These are phyloP conservation scores for Pseudeuparius sepicola DNA, from an alignment of 2,888 invertebrate species.

Conservation along the genomic window DNA sequence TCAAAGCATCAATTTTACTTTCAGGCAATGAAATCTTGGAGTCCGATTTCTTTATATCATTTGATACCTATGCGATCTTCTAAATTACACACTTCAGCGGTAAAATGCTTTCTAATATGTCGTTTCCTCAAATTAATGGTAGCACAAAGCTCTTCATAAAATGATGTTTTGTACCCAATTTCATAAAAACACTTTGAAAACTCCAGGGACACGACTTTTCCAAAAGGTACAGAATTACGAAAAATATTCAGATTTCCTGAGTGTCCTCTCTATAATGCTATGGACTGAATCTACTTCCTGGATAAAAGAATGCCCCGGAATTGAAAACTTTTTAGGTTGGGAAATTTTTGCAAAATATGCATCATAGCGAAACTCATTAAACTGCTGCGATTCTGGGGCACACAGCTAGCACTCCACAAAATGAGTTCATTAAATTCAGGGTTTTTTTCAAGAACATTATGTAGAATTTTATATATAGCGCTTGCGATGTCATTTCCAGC, in stretches of 20 bases:
- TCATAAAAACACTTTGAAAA: constrained; percentile 8
- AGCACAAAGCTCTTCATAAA: no score
- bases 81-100: no score
- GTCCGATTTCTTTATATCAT: no score
- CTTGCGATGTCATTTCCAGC: constrained; percentile 20
- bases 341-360: constrained; percentile 2
- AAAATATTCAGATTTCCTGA: no score
- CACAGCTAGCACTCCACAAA: constrained; percentile 7
- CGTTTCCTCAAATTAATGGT: no score
- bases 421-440: constrained; percentile 15
- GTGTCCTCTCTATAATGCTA: constrained; percentile 6
- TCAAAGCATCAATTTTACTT: constrained; percentile 7
- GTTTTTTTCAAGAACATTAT: constrained; percentile 14
- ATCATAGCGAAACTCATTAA: constrained; percentile 4
- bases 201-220: constrained; percentile 6
- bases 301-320: constrained; percentile 5
- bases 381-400: constrained; percentile 4
- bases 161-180: constrained; percentile 7
- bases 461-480: constrained; percentile 15
- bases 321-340: constrained; percentile 6
- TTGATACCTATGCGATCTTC: no score
- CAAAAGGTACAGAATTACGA: constrained; percentile 6
- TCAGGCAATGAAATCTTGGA: constrained; percentile 4
- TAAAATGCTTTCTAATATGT: no score
- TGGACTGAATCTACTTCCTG: constrained; percentile 7